A percentile compares a stretch with the other conserved stretches of the same genome.
phyloP scores from a whole-genome alignment of 2,888 invertebrate genomes.

The Nomada lathburiana region DNA sequence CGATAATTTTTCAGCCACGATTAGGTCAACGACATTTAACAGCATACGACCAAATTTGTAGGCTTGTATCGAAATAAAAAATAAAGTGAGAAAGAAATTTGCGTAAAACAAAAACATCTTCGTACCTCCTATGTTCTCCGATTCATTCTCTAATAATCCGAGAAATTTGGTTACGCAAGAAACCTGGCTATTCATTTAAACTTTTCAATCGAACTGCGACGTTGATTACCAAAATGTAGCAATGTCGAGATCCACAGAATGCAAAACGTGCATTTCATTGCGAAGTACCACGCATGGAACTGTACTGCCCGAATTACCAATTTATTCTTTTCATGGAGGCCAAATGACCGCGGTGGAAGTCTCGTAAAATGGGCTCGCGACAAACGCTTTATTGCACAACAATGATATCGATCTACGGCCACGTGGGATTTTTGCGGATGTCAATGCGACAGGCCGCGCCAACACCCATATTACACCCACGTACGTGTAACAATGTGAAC shows the following conservation, averaged over 20 bases:
- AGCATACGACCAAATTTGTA: too few relatives aligned
- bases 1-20: too few relatives aligned
- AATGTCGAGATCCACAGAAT: too few relatives aligned
- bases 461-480: slow-evolving; percentile 54
- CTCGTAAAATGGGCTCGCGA: slow-evolving; percentile 17
- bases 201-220: background rate
- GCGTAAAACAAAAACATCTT: too few relatives aligned
- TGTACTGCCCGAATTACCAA: background rate
- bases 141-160: too few relatives aligned
- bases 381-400: slow-evolving; percentile 47
- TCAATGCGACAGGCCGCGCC: slow-evolving; percentile 47
- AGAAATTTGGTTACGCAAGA: too few relatives aligned
- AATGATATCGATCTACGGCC: slow-evolving; percentile 52
- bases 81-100: too few relatives aligned
- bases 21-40: too few relatives aligned
- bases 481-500: slow-evolving; percentile 47
- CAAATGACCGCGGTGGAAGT: slow-evolving; percentile 19
- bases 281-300: background rate
- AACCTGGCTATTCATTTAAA: background rate
- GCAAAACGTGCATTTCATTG: background rate
- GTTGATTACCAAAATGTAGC: background rate
- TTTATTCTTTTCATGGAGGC: slow-evolving; percentile 21
- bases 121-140: too few relatives aligned
- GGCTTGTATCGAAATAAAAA: too few relatives aligned
- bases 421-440: slow-evolving; percentile 55